Evolutionary conservation across 2,113 vertebrate species (phyloP), one percentile per base, ranked within the genome.

Genomic region (Etia nguti): DNA sequence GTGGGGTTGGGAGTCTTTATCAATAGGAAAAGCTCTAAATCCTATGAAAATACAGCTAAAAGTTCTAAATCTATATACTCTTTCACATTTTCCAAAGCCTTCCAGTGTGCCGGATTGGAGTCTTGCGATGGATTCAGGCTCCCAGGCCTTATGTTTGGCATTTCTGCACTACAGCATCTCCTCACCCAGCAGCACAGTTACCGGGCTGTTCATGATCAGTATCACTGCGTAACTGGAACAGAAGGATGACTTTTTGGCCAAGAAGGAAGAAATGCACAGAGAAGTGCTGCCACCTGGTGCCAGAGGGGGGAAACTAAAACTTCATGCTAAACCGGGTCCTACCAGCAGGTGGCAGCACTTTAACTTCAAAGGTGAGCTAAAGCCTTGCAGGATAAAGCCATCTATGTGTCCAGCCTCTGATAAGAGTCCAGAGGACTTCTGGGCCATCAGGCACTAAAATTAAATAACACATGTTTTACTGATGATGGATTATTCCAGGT

Each of bases 281-380:
- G 31, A 62, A 20, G 62, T 91, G 85, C 90, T 93, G 93, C 95
- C 95, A 77, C 83, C 95, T 95, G 52, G 79, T 91, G 96, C 55
- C 80, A 2, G 22, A 22, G 1, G 6, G 54, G 15, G 12, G 2
- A 22, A 20, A 31, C 5, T 5, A 2, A 9, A 9, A 2, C 4
- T 3, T 22, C 8, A 8, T 43, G 43, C 22, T 26, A 70, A 7
- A 41, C 15, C 1, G 12, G 22, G 1, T 60, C 31, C 36, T 1
- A 79, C 54, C 95, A 94, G 90, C 90, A 96, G 94, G 11, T 86
- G 95, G 93, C 94, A 93, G 88, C 77, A 89, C 36, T 16, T 29
- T 12, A n/a, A 5, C 11, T 12, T 52, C 10, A 60, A 22, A 75
- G 18, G 43, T 52, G 18, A n/a, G 12, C 26, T 7, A 6, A 48